Evolutionary conservation across 2,113 vertebrate genomes (phyloP).

Genomic region (Pogonocichla stellata): DNA sequence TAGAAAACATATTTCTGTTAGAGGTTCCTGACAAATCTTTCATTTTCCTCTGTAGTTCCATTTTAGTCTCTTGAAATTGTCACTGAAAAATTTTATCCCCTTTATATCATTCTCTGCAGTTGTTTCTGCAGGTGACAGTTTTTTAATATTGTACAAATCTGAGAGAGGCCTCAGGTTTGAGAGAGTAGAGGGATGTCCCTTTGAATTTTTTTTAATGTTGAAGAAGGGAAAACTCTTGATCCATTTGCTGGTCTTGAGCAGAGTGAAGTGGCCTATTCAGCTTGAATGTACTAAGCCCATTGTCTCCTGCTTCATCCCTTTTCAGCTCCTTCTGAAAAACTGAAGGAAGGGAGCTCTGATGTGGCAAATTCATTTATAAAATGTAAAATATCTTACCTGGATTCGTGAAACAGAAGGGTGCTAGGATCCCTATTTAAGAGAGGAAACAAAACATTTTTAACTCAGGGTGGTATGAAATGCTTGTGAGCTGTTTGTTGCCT

Average conservation of each 20-base stretch:
- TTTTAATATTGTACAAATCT: background rate
- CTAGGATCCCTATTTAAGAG: background rate
- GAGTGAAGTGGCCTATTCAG: background rate
- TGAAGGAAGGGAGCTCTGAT: background rate
- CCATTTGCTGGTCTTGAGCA: background rate
- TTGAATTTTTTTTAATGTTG: background rate
- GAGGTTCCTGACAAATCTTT: background rate
- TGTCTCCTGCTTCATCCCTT: background rate
- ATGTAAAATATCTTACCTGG: background rate
- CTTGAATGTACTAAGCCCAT: background rate
- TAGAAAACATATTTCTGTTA: background rate
- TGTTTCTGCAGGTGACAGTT: background rate
- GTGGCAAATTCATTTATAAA: background rate
- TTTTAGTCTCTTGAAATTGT: background rate
- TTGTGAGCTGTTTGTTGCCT: background rate
- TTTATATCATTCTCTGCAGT: background rate
- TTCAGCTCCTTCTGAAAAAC: background rate
- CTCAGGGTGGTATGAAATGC: background rate
- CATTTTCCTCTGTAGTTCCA: background rate
- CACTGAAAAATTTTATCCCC: background rate
- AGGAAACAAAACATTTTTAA: background rate
- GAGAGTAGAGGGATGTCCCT: background rate
- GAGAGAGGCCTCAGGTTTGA: background rate
- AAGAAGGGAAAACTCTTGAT: background rate
- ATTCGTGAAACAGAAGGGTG: background rate